These are phyloP conservation scores for Sabatieria punctata DNA, from an alignment of 2,888 invertebrate species.

Conservation along the genomic window DNA sequence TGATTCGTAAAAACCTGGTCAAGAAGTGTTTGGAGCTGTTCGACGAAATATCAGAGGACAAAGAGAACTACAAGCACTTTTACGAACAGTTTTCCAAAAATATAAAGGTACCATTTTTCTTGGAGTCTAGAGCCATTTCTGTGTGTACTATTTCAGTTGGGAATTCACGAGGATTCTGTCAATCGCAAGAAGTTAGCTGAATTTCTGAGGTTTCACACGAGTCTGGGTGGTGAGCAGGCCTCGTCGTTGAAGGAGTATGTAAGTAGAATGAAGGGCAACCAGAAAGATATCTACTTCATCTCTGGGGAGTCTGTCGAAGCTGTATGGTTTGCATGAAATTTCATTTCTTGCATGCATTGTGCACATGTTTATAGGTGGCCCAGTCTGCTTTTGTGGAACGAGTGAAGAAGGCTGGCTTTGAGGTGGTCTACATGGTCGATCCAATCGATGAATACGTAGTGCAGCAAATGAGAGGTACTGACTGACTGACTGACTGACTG, in stretches of 20 bases:
- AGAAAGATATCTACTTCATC: slow-evolving; percentile 96
- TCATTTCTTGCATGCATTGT: too few relatives aligned
- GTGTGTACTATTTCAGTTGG: slow-evolving; percentile 42
- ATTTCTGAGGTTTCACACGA: slow-evolving; percentile 76
- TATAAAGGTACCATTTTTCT: too few relatives aligned
- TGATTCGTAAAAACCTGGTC: slow-evolving; percentile 93
- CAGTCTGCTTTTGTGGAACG: slow-evolving; percentile 95
- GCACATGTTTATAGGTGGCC: slow-evolving; percentile 61
- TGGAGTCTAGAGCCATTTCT: too few relatives aligned
- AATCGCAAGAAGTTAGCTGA: slow-evolving; percentile 77
- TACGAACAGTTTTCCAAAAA: slow-evolving; percentile 97
- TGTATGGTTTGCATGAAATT: too few relatives aligned
- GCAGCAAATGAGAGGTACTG: slow-evolving; percentile 68
- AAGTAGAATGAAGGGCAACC: slow-evolving; percentile 90
- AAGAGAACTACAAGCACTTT: slow-evolving; percentile 93
- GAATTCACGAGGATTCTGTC: slow-evolving; percentile 88
- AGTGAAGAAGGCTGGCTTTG: slow-evolving; percentile 90
- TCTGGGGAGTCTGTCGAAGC: slow-evolving; percentile 51
- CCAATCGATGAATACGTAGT: slow-evolving; percentile 98
- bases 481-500: too few relatives aligned
- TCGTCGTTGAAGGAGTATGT: slow-evolving; percentile 90
- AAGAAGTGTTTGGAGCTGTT: slow-evolving; percentile 96
- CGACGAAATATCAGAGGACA: slow-evolving; percentile 85
- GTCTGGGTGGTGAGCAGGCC: slow-evolving; percentile 78
- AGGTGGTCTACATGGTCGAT: slow-evolving; percentile 96